Percentiles rank a stretch among this genome's conserved stretches.
Evolutionary conservation across 2,113 vertebrate species (phyloP).

Genomic region (Origma solitaria): DNA sequence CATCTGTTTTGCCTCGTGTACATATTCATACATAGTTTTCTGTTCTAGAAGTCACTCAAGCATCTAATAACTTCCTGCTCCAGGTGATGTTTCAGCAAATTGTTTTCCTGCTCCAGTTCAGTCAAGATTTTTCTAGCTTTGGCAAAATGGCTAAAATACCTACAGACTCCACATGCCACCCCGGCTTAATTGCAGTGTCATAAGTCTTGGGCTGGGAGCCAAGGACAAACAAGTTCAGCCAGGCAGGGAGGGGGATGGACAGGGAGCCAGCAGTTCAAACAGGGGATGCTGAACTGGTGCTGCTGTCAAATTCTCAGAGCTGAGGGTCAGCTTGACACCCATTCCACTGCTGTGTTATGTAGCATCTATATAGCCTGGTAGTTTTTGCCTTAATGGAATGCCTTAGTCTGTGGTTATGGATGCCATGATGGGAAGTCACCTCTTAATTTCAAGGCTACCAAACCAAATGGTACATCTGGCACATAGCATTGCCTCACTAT

Average conservation of each 20-base stretch:
- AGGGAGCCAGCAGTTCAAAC: neutral
- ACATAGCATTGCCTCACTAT: neutral
- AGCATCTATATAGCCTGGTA: neutral
- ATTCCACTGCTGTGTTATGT: neutral
- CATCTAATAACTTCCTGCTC: conserved; percentile 53
- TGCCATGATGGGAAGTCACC: neutral
- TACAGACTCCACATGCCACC: neutral
- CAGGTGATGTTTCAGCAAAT: conserved; percentile 45
- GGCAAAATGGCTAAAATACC: neutral
- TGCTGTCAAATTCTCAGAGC: neutral
- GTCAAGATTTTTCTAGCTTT: conserved; percentile 17
- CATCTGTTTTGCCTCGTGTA: conserved; percentile 49
- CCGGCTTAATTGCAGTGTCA: neutral
- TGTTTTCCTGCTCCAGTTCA: conserved; percentile 38
- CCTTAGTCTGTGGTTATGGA: neutral
- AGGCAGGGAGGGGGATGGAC: neutral
- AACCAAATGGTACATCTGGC: neutral
- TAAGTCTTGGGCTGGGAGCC: neutral
- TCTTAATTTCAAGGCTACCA: neutral
- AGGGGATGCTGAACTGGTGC: neutral
- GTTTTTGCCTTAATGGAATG: neutral
- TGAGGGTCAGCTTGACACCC: rapidly evolving
- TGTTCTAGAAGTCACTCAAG: conserved; percentile 20
- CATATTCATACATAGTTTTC: conserved; percentile 32
- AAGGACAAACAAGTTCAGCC: neutral